Evolutionary conservation across 1,140 invertebrate genomes (phyloP), one percentile per base, ranked within the genome.

Genomic region (Cydia fagiglandana): DNA sequence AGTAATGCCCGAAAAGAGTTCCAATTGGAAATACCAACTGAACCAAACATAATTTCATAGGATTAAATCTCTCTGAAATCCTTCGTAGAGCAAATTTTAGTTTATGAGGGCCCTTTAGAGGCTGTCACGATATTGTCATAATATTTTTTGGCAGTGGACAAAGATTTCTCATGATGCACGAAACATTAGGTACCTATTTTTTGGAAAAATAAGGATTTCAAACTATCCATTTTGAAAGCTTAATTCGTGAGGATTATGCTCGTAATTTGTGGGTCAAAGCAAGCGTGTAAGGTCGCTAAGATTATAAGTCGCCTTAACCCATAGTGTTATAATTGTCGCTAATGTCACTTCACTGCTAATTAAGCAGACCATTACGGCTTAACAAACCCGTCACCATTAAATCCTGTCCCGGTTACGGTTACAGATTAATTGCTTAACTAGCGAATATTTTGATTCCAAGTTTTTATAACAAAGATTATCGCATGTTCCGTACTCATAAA

Each of bases 401-500:
- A 61, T 61, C n/a, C 50, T 53, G 50, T 24, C 17, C 56, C 56
- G 66, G n/a, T 34, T n/a, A 34, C 9, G 6, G 61, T 13, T 24
- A 34, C 13, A 34, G 2, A 70, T 70, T 2, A 70, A 70, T 70
- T 70, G 66, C 38, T 70, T 70, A 70, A 41, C 66, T 41, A 45
- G 30, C 64, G 28, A 70, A 45, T 70, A 45, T 41, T 70, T 70
- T 45, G 66, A 70, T 70, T 70, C 17, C 4, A 34, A 15, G 38
- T 24, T 70, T 68, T 45, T 38, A 70, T 38, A 68, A 68, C 64
- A 68, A 20, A 12, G 66, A 70, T 70, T 70, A 70, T 70, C 66
- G 66, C 66, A 70, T 70, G 66, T 70, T 70, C 15, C 34, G 15
- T 45, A 70, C 38, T 70, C 34, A 41, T 70, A 70, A 70, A 70